These are phyloP conservation scores for Bombyx mori DNA, from an alignment of 1,140 invertebrate genomes.

Conservation along the genomic window DNA sequence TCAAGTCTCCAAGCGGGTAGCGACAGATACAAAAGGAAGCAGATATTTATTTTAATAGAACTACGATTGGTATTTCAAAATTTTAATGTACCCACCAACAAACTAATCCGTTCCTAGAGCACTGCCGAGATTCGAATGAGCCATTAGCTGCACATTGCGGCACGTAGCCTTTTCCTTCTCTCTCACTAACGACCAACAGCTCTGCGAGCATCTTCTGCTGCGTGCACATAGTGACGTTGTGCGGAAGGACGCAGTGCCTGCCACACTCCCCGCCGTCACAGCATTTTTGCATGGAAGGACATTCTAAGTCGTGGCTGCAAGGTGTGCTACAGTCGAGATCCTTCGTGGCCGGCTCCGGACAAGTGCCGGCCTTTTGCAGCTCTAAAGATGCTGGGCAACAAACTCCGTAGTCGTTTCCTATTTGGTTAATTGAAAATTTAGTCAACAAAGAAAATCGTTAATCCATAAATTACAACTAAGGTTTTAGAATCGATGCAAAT, in stretches of 20 bases:
- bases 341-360: slow-evolving; percentile 68
- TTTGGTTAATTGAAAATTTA: background rate
- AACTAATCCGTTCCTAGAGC: slow-evolving; percentile 85
- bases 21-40: background rate
- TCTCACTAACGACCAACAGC: slow-evolving; percentile 81
- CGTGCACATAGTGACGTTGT: slow-evolving; percentile 81
- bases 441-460: too few relatives aligned
- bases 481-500: too few relatives aligned
- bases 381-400: slow-evolving; percentile 85
- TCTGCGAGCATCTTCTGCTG: slow-evolving; percentile 84
- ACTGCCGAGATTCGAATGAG: slow-evolving; percentile 80
- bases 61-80: background rate
- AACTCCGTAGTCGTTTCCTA: slow-evolving; percentile 87
- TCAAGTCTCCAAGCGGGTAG: too few relatives aligned
- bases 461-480: background rate
- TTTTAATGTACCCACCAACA: slow-evolving; percentile 75
- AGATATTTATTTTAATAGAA: too few relatives aligned
- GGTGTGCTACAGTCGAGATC: slow-evolving; percentile 74
- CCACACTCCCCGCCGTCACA: slow-evolving; percentile 80
- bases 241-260: slow-evolving; percentile 76
- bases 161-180: slow-evolving; percentile 84
- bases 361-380: slow-evolving; percentile 82
- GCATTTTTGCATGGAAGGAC: slow-evolving; percentile 84
- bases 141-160: slow-evolving; percentile 84
- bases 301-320: slow-evolving; percentile 85